Evolutionary conservation across 2,113 vertebrate species (phyloP).

Genomic region (Salvelinus alpinus): DNA sequence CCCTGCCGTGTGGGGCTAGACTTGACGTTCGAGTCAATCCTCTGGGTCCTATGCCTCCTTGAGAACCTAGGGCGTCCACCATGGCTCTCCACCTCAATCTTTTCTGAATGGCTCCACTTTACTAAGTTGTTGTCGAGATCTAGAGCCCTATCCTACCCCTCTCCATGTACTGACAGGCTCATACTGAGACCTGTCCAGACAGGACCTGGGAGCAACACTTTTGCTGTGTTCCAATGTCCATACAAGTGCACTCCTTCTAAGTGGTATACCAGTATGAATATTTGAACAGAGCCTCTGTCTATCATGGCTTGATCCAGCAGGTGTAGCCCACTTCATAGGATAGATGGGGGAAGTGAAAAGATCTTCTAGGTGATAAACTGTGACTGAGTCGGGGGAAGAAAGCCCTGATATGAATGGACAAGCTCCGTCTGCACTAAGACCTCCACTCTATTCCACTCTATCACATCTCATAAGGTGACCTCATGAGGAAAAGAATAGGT

Average conservation of each 20-base stretch:
- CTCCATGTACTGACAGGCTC: conserved; percentile 2
- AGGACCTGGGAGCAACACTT: background rate
- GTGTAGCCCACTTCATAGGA: background rate
- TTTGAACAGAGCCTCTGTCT: too few relatives aligned
- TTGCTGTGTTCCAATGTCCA: too few relatives aligned
- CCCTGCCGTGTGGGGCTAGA: conserved; percentile 44
- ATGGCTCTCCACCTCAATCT: conserved; percentile 16
- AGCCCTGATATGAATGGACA: conserved; percentile 3
- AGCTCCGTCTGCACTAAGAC: conserved; percentile 41
- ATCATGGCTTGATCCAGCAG: background rate
- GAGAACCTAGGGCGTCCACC: background rate
- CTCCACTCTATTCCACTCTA: background rate
- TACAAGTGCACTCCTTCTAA: too few relatives aligned
- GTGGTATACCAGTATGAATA: too few relatives aligned
- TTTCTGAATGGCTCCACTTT: too few relatives aligned
- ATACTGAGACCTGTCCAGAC: conserved; percentile 3
- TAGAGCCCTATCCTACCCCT: conserved; percentile 7
- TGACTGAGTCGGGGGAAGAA: conserved; percentile 27
- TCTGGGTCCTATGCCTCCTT: background rate
- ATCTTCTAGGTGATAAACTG: conserved; percentile 18
- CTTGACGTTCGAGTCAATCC: background rate
- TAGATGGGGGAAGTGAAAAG: background rate
- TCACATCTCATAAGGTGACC: background rate
- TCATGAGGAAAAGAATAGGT: background rate
- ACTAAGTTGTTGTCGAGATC: too few relatives aligned